These are phyloP conservation scores for Pyrgus malvae DNA, from an alignment of 2,888 invertebrate genomes.

Conservation along the genomic window DNA sequence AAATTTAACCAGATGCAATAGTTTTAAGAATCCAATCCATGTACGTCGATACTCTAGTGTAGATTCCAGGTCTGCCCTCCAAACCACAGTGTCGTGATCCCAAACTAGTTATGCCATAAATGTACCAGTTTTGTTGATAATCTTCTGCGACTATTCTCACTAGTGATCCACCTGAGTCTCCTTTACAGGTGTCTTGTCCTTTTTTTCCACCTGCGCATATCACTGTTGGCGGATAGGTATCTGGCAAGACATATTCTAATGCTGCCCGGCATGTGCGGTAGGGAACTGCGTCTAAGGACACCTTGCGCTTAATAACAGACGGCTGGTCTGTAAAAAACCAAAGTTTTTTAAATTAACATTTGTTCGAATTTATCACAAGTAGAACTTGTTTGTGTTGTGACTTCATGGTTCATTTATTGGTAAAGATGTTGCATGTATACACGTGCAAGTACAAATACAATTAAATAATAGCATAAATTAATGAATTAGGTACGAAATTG, in stretches of 20 bases:
- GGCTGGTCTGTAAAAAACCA: slow-evolving; percentile 35
- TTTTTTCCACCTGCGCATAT: slow-evolving; percentile 82
- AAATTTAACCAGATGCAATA: too few relatives aligned
- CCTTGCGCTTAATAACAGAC: slow-evolving; percentile 53
- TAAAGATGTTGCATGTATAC: too few relatives aligned
- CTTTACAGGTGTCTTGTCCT: slow-evolving; percentile 77
- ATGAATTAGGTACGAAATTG: too few relatives aligned
- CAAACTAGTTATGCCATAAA: slow-evolving; percentile 73
- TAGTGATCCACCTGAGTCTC: slow-evolving; percentile 84
- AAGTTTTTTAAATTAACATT: too few relatives aligned
- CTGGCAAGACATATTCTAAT: slow-evolving; percentile 39
- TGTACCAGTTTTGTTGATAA: slow-evolving; percentile 59
- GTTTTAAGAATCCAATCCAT: slow-evolving; percentile 82
- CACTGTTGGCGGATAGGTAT: slow-evolving; percentile 35
- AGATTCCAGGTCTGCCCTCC: slow-evolving; percentile 81
- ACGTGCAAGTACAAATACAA: too few relatives aligned
- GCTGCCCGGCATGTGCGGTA: slow-evolving; percentile 43
- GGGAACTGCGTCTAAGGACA: slow-evolving; percentile 55
- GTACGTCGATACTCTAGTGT: slow-evolving; percentile 80
- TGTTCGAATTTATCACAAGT: too few relatives aligned
- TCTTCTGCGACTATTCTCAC: slow-evolving; percentile 46
- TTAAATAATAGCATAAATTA: too few relatives aligned
- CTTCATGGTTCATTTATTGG: too few relatives aligned
- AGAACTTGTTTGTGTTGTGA: too few relatives aligned
- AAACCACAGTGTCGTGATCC: slow-evolving; percentile 44